phyloP scores from a whole-genome alignment of 2,113 vertebrate genomes.

The Colistium nudipinnis region DNA sequence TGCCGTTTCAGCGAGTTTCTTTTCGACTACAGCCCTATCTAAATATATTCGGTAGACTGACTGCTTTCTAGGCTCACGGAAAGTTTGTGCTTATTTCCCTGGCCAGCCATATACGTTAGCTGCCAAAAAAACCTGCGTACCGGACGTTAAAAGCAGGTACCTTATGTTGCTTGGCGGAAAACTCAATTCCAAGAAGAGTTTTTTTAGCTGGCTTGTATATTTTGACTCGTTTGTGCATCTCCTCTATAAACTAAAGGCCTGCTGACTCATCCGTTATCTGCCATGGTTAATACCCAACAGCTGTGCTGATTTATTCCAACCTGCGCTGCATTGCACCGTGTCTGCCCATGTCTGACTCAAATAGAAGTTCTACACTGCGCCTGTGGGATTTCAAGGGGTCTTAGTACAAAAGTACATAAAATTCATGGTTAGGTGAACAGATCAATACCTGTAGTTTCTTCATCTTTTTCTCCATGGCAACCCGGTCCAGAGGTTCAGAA shows the following conservation, averaged over 20 bases:
- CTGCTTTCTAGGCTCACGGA: conserved; percentile 17
- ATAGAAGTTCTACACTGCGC: not conserved
- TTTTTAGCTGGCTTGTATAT: conserved; percentile 49
- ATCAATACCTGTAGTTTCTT: conserved; percentile 90
- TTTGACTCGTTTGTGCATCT: conserved; percentile 32
- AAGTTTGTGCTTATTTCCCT: conserved; percentile 37
- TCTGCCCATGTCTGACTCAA: conserved; percentile 8
- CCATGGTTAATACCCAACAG: conserved; percentile 3
- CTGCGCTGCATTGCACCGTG: not conserved
- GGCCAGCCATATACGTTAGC: conserved; percentile 25
- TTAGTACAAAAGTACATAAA: not conserved
- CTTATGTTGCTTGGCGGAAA: conserved; percentile 49
- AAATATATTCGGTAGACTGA: conserved; percentile 32
- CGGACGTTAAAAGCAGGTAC: conserved; percentile 30
- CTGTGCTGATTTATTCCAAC: conserved; percentile 44
- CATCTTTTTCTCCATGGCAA: conserved; percentile 88
- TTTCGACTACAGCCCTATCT: not conserved
- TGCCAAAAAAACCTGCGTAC: conserved; percentile 40
- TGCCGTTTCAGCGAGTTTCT: not conserved
- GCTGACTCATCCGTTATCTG: conserved; percentile 49
- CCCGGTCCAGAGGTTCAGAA: conserved; percentile 84
- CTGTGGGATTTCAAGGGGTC: not conserved
- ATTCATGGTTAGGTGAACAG: not conserved
- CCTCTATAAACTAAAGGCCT: conserved; percentile 22
- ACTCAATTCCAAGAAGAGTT: conserved; percentile 30